phyloP scores from a whole-genome alignment of 2,888 invertebrate genomes.

The Tipula confusa region DNA sequence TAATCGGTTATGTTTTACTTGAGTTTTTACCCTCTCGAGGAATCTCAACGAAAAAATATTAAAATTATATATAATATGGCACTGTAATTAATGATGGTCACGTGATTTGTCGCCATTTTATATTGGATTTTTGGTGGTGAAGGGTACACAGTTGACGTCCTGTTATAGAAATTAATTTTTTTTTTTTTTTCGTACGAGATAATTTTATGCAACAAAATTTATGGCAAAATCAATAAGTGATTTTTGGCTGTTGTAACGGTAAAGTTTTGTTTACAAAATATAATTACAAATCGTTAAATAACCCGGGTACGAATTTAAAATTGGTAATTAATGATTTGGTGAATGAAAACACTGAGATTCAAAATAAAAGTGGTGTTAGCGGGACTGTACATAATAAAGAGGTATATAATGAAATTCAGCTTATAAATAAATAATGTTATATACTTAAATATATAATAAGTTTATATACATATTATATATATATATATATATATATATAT shows the following conservation, averaged over 20 bases:
- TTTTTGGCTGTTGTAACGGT: neutral
- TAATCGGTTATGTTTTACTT: too few relatives aligned
- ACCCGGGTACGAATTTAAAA: constrained; percentile 29
- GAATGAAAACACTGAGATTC: neutral
- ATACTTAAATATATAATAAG: constrained; percentile 29
- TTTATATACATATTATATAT: constrained; percentile 34
- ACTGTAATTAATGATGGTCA: constrained; percentile 51
- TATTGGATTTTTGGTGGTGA: constrained; percentile 51
- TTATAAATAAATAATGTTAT: neutral
- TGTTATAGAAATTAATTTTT: constrained; percentile 32
- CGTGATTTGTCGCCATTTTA: constrained; percentile 58
- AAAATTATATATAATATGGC: constrained; percentile 44
- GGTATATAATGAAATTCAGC: neutral
- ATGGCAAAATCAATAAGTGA: neutral
- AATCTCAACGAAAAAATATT: constrained; percentile 33
- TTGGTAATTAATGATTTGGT: neutral
- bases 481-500: constrained; percentile 39
- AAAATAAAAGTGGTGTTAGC: neutral
- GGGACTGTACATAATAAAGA: neutral
- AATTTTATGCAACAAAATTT: neutral
- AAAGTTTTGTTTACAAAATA: neutral
- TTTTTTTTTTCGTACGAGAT: neutral
- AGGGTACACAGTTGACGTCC: constrained; percentile 51
- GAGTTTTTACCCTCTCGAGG: neutral
- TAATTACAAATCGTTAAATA: constrained; percentile 16